Evolutionary conservation across 2,797 vertebrate species (phyloP).

Genomic region (Peromyscus aztecus): DNA sequence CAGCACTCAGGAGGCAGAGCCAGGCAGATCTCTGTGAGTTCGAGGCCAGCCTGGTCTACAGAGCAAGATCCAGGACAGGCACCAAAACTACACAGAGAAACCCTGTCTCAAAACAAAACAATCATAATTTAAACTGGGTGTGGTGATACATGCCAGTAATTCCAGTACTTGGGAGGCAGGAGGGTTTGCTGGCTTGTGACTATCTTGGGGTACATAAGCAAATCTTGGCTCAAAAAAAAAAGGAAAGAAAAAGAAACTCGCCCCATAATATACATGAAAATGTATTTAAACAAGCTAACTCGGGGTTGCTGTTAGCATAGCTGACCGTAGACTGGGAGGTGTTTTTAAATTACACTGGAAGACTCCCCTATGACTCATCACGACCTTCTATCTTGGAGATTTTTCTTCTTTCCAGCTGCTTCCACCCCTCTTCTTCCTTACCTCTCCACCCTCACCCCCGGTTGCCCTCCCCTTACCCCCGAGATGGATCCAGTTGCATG

Average conservation of each 20-base stretch:
- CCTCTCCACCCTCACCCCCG: background rate
- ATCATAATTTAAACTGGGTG: background rate
- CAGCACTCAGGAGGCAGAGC: no score
- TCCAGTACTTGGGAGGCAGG: background rate
- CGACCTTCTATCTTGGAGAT: constrained; percentile 67
- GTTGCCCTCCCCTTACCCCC: background rate
- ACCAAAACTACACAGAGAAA: no score
- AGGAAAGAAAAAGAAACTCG: background rate
- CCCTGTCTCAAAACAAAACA: background rate
- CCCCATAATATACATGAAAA: constrained; percentile 35
- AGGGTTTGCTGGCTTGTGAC: background rate
- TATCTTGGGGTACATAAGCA: background rate
- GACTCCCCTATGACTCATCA: constrained; percentile 62
- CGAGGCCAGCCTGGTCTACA: no score
- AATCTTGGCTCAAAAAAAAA: background rate
- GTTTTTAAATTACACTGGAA: constrained; percentile 6
- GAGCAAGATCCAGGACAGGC: no score
- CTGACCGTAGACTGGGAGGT: constrained; percentile 28
- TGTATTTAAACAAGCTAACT: constrained; percentile 16
- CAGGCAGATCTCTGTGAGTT: no score
- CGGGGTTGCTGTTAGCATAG: background rate
- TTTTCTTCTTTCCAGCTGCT: constrained; percentile 49
- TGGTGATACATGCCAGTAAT: background rate
- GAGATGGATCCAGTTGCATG: constrained; percentile 33
- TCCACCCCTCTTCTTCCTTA: constrained; percentile 21